These are phyloP conservation scores for Onychomys torridus DNA, from an alignment of 2,797 vertebrate species.

Conservation along the genomic window DNA sequence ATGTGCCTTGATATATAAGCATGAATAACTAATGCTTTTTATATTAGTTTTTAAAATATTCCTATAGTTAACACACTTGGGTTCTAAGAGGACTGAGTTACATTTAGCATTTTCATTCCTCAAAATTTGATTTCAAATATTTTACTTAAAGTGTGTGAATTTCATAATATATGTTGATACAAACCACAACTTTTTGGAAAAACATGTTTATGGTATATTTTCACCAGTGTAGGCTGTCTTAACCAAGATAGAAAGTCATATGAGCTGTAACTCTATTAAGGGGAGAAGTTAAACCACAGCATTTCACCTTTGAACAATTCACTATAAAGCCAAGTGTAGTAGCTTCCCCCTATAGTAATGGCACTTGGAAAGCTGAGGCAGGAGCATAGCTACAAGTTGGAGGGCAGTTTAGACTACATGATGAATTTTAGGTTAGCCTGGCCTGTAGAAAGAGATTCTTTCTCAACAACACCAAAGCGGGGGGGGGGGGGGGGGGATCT, in stretches of 20 bases:
- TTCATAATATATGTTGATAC: background rate
- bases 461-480: background rate
- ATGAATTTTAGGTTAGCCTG: background rate
- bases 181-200: constrained; percentile 41
- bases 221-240: background rate
- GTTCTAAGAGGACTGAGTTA: background rate
- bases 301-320: constrained; percentile 53
- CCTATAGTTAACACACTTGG: constrained; percentile 8
- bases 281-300: background rate
- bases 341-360: too few species aligned
- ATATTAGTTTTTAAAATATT: constrained; percentile 62
- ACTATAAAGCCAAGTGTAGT: background rate
- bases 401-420: background rate
- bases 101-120: background rate
- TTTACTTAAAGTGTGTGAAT: constrained; percentile 34
- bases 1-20: background rate
- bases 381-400: background rate
- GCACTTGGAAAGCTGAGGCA: background rate
- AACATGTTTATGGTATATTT: constrained; percentile 21
- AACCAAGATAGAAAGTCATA: constrained; percentile 52
- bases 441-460: background rate
- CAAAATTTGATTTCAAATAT: constrained; percentile 42
- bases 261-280: constrained; percentile 27
- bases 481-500: too few species aligned
- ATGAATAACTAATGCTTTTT: constrained; percentile 15